Evolutionary conservation across 1,140 invertebrate species (phyloP).

Genomic region (Euglossa dilemma): DNA sequence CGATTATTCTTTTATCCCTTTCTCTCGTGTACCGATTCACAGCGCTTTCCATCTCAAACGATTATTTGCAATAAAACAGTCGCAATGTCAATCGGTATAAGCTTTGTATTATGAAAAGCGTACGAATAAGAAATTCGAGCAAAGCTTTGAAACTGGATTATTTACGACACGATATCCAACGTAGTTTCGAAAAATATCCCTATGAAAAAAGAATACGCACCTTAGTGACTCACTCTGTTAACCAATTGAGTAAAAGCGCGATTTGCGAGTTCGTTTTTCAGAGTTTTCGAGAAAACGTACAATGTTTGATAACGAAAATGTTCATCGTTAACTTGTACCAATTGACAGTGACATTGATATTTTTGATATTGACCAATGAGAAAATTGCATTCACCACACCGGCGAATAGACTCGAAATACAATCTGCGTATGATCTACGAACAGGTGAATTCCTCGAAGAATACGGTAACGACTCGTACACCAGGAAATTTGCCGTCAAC

Average conservation of each 20-base stretch:
- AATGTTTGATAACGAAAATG: neutral
- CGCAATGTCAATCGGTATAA: conserved; percentile 22
- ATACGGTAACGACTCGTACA: conserved; percentile 28
- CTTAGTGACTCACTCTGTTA: neutral
- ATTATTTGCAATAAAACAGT: neutral
- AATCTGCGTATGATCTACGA: conserved; percentile 36
- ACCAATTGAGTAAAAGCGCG: neutral
- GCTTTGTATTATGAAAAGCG: neutral
- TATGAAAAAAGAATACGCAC: too few species aligned
- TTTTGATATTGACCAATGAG: neutral
- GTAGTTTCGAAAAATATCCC: neutral
- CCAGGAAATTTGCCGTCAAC: conserved; percentile 29
- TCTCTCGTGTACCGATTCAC: neutral
- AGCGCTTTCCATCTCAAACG: conserved; percentile 1
- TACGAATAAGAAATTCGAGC: neutral
- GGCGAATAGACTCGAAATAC: conserved; percentile 7
- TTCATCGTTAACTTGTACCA: conserved; percentile 7
- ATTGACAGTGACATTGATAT: neutral
- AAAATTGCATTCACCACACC: conserved; percentile 8
- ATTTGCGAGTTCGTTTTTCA: neutral
- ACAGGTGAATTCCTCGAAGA: conserved; percentile 55
- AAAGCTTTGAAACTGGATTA: neutral
- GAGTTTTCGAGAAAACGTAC: too few species aligned
- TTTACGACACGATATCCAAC: neutral
- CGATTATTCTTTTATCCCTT: neutral